These are phyloP conservation scores for Tokudaia muenninki DNA, from an alignment of 2,797 vertebrate genomes.

Conservation along the genomic window DNA sequence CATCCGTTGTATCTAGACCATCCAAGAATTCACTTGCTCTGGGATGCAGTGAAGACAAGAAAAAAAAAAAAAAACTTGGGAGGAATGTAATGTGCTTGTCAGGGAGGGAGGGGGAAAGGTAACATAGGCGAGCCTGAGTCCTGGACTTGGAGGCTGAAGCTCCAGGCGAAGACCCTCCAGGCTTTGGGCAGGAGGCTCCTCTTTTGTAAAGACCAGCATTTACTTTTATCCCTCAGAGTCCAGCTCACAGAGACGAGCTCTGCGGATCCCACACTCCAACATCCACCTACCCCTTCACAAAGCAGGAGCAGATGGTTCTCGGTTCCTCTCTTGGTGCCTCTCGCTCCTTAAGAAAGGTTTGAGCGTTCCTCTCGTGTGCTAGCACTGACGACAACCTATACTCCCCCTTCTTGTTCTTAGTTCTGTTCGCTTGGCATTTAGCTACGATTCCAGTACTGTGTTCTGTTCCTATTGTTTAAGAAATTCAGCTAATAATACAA, in stretches of 20 bases:
- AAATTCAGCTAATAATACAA: background rate
- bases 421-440: slow-evolving; percentile 16
- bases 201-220: slow-evolving; percentile 20
- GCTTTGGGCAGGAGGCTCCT: background rate
- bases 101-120: background rate
- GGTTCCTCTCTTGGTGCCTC: background rate
- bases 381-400: background rate
- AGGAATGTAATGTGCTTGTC: background rate
- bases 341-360: background rate
- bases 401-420: background rate
- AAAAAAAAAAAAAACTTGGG: background rate
- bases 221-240: slow-evolving; percentile 3
- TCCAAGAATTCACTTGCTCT: background rate
- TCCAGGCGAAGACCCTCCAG: background rate
- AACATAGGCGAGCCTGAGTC: background rate
- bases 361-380: background rate
- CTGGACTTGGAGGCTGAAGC: background rate
- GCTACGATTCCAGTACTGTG: slow-evolving; percentile 15
- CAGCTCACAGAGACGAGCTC: background rate
- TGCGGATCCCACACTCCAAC: background rate
- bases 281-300: background rate
- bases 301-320: background rate
- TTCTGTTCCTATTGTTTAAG: background rate
- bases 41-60: background rate
- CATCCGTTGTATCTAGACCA: background rate